Percentiles rank a stretch among this genome's conserved stretches.
Evolutionary conservation across 2,888 invertebrate species (phyloP).

Genomic region (Amiota minor): DNA sequence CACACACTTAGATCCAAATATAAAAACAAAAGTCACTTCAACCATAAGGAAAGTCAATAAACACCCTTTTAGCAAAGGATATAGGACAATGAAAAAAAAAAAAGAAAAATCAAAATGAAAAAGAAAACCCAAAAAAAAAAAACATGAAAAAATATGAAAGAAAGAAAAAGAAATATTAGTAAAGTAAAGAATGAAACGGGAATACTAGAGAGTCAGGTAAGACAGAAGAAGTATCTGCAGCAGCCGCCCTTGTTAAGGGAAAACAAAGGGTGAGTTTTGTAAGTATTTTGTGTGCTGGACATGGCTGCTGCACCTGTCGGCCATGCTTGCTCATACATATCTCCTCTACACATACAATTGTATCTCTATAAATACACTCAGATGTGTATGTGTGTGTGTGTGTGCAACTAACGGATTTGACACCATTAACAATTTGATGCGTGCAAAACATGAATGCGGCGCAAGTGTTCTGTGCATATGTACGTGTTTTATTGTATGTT

Average conservation of each 20-base stretch:
- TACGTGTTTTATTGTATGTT: conserved; percentile 32
- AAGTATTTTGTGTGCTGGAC: conserved; percentile 5
- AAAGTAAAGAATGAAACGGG: neutral
- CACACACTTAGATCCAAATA: conserved; percentile 39
- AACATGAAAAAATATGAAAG: conserved; percentile 35
- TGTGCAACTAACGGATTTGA: conserved; percentile 55
- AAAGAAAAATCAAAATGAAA: neutral
- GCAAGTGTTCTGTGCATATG: conserved; percentile 41
- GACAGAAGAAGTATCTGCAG: neutral
- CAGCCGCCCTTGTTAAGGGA: neutral
- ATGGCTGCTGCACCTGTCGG: conserved; percentile 63
- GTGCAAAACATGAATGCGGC: conserved; percentile 31
- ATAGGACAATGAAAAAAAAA: conserved; percentile 18
- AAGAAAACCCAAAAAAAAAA: neutral
- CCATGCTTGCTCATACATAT: conserved; percentile 49
- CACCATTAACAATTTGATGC: conserved; percentile 65
- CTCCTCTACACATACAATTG: conserved; percentile 18
- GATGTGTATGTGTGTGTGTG: conserved; percentile 27
- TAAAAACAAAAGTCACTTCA: conserved; percentile 51
- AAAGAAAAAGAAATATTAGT: conserved; percentile 28
- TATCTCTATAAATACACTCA: too few species aligned
- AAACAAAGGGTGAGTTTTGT: conserved; percentile 3
- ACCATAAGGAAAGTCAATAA: conserved; percentile 40
- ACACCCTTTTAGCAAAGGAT: conserved; percentile 39
- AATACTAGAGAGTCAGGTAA: conserved; percentile 41